Percentiles rank a stretch among this genome's conserved stretches.
phyloP scores from a whole-genome alignment of 2,888 invertebrate genomes.

The Plemyria rubiginata region DNA sequence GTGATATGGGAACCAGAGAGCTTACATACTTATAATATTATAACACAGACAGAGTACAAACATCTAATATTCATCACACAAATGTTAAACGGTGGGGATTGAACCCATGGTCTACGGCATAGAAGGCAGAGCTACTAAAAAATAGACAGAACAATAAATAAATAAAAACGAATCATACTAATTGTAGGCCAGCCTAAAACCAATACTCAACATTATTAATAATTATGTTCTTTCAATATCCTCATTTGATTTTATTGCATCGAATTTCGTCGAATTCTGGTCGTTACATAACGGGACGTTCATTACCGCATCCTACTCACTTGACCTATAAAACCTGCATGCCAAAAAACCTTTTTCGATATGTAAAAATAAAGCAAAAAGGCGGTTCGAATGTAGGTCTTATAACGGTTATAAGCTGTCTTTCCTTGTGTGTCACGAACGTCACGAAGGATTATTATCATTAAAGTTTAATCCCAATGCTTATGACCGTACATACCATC shows the following conservation, averaged over 20 bases:
- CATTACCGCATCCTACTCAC: slow-evolving; percentile 21
- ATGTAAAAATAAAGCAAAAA: slow-evolving; percentile 25
- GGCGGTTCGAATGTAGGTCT: slow-evolving; percentile 20
- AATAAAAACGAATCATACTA: too few species aligned
- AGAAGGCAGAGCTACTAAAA: too few species aligned
- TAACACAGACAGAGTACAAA: too few species aligned
- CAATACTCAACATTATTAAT: background rate
- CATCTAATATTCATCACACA: too few species aligned
- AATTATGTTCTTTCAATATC: background rate
- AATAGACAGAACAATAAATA: background rate
- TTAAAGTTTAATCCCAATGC: too few species aligned
- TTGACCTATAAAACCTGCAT: slow-evolving; percentile 33
- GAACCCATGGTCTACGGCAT: too few species aligned
- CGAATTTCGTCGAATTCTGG: slow-evolving; percentile 12
- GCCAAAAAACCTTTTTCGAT: slow-evolving; percentile 31
- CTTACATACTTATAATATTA: too few species aligned
- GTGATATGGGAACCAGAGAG: too few species aligned
- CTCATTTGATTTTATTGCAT: slow-evolving; percentile 4
- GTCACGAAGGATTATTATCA: background rate
- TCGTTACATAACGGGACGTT: slow-evolving; percentile 25
- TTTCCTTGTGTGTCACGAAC: slow-evolving; percentile 20
- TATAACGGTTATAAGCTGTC: slow-evolving; percentile 21
- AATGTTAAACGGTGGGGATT: too few species aligned
- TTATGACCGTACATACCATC: too few species aligned
- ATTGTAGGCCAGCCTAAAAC: background rate